These are phyloP conservation scores for Aphaenogaster ashmeadi DNA, from an alignment of 1,140 invertebrate genomes.

Conservation along the genomic window DNA sequence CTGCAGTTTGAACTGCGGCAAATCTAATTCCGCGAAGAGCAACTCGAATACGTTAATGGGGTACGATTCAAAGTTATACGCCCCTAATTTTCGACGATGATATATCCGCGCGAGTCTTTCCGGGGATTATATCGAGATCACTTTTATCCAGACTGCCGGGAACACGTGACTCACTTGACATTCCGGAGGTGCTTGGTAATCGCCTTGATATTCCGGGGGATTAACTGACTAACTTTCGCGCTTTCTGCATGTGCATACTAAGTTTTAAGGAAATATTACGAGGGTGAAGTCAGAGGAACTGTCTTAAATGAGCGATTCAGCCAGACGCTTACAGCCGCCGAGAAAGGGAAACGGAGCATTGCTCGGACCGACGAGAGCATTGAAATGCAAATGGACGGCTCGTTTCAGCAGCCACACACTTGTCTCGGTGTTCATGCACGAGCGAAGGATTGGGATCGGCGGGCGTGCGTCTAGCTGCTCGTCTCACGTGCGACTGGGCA, in stretches of 20 bases:
- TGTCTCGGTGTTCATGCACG: slow-evolving; percentile 52
- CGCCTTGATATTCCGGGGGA: neutral
- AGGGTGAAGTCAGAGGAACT: slow-evolving; percentile 45
- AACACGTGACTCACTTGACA: neutral
- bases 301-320: slow-evolving; percentile 72
- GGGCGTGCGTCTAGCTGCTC: slow-evolving; percentile 64
- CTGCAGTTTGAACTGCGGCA: slow-evolving; percentile 1
- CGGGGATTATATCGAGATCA: neutral
- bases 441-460: slow-evolving; percentile 43
- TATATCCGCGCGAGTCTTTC: neutral
- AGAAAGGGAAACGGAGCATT: slow-evolving; percentile 71
- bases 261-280: slow-evolving; percentile 59
- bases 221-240: slow-evolving; percentile 17
- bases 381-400: slow-evolving; percentile 80
- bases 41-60: slow-evolving; percentile 3
- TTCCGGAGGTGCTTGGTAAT: neutral
- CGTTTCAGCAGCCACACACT: slow-evolving; percentile 39
- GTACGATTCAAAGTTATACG: neutral
- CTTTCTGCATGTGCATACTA: slow-evolving; percentile 25
- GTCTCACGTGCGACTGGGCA: slow-evolving; percentile 62
- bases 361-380: slow-evolving; percentile 78
- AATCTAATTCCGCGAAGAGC: slow-evolving; percentile 19
- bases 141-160: neutral
- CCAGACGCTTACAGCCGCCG: slow-evolving; percentile 59
- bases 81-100: neutral